Conservation (phyloP, 2,888 invertebrate species). For the Patella pellucida region DNA sequence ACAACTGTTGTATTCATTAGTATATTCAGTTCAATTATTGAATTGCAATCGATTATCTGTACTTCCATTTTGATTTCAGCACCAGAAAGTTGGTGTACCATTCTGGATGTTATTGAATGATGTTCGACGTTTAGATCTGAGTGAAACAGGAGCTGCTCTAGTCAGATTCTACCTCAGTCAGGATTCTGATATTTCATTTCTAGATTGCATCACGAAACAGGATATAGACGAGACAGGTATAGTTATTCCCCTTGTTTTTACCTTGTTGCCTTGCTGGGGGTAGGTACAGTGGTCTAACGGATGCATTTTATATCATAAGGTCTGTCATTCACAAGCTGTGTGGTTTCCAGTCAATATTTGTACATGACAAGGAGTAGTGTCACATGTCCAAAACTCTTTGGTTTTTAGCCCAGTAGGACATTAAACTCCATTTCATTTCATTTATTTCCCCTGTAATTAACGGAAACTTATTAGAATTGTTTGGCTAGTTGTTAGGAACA, state of each 20-base stretch:
- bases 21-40: too few relatives aligned
- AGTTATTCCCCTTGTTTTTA: neutral
- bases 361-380: too few relatives aligned
- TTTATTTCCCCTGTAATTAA: too few relatives aligned
- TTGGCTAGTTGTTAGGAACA: too few relatives aligned
- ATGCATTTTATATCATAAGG: too few relatives aligned
- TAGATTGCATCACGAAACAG: conserved; percentile 44
- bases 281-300: neutral
- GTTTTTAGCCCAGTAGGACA: too few relatives aligned
- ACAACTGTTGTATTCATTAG: too few relatives aligned
- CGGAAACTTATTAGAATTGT: too few relatives aligned
- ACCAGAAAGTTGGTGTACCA: conserved; percentile 29
- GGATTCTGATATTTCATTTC: conserved; percentile 44
- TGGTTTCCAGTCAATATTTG: neutral
- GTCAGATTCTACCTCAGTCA: conserved; percentile 53
- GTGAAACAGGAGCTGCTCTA: conserved; percentile 48
- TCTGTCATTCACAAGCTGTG: neutral
- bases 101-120: conserved; percentile 44
- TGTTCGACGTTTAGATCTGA: conserved; percentile 48
- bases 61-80: conserved; percentile 20
- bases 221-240: conserved; percentile 49
- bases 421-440: too few relatives aligned
- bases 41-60: too few relatives aligned
- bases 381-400: too few relatives aligned
- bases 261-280: too few relatives aligned